Conservation (phyloP, 2,797 vertebrate species). For the Ctenosaura bakeri region DNA sequence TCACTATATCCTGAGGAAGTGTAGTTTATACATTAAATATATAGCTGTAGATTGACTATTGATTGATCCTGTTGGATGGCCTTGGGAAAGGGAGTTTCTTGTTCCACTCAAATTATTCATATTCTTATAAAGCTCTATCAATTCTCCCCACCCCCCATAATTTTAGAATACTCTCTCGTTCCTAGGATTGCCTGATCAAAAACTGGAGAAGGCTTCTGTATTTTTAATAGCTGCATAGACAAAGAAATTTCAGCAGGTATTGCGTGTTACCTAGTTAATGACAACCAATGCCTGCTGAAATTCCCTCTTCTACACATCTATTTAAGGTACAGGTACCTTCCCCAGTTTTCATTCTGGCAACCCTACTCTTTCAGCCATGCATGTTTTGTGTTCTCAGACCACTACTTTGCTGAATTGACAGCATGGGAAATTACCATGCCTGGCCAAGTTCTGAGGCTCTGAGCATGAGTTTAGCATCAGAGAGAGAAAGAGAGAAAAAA, state of each 20-base stretch:
- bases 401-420: not conserved
- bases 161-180: not conserved
- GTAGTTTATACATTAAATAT: not conserved
- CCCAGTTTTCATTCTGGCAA: not conserved
- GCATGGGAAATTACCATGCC: conserved; percentile 15
- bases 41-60: not conserved
- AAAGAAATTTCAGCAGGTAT: no score
- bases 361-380: no score
- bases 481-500: not conserved
- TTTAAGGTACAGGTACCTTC: no score
- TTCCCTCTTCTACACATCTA: no score
- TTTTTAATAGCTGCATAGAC: no score
- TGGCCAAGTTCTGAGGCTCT: not conserved
- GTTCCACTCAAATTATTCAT: not conserved
- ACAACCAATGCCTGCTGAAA: no score
- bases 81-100: not conserved
- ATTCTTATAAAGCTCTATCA: not conserved
- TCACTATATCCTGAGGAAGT: not conserved
- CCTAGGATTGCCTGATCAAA: no score
- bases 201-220: no score
- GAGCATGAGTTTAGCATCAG: conserved; percentile 1
- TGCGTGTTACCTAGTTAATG: no score
- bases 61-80: not conserved
- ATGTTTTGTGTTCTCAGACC: not conserved
- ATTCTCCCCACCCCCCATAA: not conserved